Evolutionary conservation across 2,113 vertebrate genomes (phyloP).

Genomic region (Hydrolagus affinis): DNA sequence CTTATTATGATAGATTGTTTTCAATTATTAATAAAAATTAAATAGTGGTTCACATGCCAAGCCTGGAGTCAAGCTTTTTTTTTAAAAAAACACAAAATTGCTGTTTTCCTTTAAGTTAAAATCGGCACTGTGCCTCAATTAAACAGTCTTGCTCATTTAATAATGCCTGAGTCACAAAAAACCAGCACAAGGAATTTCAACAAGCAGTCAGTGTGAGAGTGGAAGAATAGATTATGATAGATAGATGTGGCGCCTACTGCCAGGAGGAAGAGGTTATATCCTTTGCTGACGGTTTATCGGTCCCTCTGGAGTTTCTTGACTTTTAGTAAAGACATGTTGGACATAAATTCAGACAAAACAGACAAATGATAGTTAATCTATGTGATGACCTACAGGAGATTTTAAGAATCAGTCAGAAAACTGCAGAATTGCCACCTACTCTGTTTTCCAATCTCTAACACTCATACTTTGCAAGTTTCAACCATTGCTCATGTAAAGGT

Average conservation of each 20-base stretch:
- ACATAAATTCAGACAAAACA: conserved; percentile 30
- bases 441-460: not conserved
- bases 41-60: conserved; percentile 20
- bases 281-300: conserved; percentile 27
- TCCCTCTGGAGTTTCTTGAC: conserved; percentile 30
- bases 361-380: conserved; percentile 32
- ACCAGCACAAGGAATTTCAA: conserved; percentile 6
- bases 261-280: conserved; percentile 26
- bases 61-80: conserved; percentile 25
- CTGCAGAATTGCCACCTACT: not conserved
- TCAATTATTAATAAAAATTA: conserved; percentile 29
- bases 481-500: not conserved
- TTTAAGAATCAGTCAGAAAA: not conserved
- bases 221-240: conserved; percentile 28
- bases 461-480: not conserved
- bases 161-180: not conserved
- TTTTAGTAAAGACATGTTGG: conserved; percentile 22
- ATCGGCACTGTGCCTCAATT: conserved; percentile 13
- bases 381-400: conserved; percentile 23
- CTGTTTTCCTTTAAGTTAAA: not conserved
- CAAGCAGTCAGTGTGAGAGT: conserved; percentile 8
- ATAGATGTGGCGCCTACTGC: conserved; percentile 22
- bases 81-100: too few species aligned
- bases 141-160: conserved; percentile 13
- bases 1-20: not conserved